phyloP scores from a whole-genome alignment of 1,140 invertebrate species.

The Bombus sylvicola region DNA sequence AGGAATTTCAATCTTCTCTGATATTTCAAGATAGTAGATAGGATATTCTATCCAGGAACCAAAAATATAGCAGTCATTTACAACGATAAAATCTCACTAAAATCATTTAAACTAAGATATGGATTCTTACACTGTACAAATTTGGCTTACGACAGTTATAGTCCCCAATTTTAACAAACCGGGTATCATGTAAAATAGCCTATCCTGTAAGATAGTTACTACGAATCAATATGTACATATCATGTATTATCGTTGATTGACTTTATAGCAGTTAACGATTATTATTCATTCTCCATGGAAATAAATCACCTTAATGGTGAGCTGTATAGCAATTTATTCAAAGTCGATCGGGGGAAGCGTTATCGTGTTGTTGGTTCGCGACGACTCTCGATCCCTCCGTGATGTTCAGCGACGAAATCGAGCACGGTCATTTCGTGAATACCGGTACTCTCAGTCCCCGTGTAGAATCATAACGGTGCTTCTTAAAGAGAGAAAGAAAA shows the following conservation, averaged over 20 bases:
- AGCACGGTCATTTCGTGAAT: slow-evolving; percentile 23
- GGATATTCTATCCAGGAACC: background rate
- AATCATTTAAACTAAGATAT: background rate
- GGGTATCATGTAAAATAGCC: background rate
- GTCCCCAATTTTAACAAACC: background rate
- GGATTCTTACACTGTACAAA: background rate
- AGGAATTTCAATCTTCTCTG: background rate
- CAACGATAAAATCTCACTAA: background rate
- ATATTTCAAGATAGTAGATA: background rate
- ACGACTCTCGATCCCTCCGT: background rate
- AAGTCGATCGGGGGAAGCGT: background rate
- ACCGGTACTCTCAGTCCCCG: slow-evolving; percentile 44
- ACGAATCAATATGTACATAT: background rate
- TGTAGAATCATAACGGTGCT: slow-evolving; percentile 52
- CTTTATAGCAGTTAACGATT: background rate
- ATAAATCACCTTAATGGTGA: slow-evolving; percentile 7
- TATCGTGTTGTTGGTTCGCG: background rate
- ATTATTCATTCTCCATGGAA: background rate
- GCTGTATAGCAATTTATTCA: too few species aligned
- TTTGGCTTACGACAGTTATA: accelerated
- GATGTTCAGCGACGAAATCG: slow-evolving; percentile 19
- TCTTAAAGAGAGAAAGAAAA: slow-evolving; percentile 27
- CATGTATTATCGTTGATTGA: background rate
- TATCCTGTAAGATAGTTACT: background rate
- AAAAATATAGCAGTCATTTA: background rate